phyloP scores from a whole-genome alignment of 2,888 invertebrate species.

The Cosmorhoe ocellata region DNA sequence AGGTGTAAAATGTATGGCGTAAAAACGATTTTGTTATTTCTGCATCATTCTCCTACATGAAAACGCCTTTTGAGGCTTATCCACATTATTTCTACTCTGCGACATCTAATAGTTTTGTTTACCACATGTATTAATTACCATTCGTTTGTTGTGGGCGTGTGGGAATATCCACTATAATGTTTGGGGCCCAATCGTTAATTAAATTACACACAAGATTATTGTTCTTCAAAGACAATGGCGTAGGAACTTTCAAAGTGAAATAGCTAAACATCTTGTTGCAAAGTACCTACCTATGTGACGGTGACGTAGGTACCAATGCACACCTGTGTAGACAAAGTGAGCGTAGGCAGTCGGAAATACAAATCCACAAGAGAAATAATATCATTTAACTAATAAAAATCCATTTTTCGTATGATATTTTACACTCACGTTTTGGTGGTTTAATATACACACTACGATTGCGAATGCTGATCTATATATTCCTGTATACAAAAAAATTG shows the following conservation, averaged over 20 bases:
- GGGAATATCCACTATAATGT: conserved; percentile 43
- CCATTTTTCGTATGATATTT: too few species aligned
- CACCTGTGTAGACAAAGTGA: conserved; percentile 42
- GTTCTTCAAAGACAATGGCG: conserved; percentile 53
- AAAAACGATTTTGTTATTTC: too few species aligned
- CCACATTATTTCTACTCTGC: background rate
- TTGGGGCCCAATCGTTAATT: conserved; percentile 47
- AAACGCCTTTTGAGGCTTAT: too few species aligned
- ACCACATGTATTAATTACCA: conserved; percentile 47
- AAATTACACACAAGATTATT: conserved; percentile 57
- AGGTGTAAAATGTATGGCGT: too few species aligned
- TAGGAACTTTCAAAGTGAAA: conserved; percentile 34
- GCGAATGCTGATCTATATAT: too few species aligned
- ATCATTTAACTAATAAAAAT: too few species aligned
- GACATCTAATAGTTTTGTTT: conserved; percentile 32
- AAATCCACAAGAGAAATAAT: too few species aligned
- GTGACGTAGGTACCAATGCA: conserved; percentile 11
- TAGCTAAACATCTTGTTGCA: conserved; percentile 32
- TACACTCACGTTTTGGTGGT: too few species aligned
- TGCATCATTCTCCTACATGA: too few species aligned
- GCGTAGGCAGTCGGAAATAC: too few species aligned
- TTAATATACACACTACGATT: too few species aligned
- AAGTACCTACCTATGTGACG: conserved; percentile 8
- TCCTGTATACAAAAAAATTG: too few species aligned
- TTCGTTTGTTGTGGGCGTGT: conserved; percentile 40